Evolutionary conservation across 2,888 invertebrate genomes (phyloP).

Genomic region (Hemicrepidius hirtus): DNA sequence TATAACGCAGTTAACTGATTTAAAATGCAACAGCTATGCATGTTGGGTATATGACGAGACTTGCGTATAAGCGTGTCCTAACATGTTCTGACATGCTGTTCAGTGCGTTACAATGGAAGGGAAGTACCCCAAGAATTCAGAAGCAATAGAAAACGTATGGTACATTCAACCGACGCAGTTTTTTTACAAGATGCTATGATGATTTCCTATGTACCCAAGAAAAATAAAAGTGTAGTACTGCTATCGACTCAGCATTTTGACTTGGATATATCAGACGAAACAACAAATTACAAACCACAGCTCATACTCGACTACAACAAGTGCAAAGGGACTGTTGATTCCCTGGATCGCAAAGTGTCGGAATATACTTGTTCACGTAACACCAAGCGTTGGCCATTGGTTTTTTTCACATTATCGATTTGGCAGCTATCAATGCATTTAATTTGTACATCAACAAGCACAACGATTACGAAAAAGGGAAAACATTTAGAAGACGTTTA

Average conservation of each 20-base stretch:
- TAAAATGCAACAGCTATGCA: too few species aligned
- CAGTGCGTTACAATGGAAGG: not conserved
- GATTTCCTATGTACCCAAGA: conserved; percentile 12
- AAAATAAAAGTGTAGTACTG: conserved; percentile 22
- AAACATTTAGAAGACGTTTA: conserved; percentile 16
- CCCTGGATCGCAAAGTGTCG: not conserved
- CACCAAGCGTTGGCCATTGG: conserved; percentile 19
- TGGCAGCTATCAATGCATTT: conserved; percentile 13
- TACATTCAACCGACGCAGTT: not conserved
- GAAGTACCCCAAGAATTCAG: conserved; percentile 15
- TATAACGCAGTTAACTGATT: too few species aligned
- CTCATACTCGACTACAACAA: conserved; percentile 11
- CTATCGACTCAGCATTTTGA: conserved; percentile 16
- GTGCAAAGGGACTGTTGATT: conserved; percentile 14
- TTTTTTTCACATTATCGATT: conserved; percentile 18
- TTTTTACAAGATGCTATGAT: conserved; percentile 13
- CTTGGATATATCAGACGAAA: conserved; percentile 19
- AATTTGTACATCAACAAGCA: conserved; percentile 16
- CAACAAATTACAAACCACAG: conserved; percentile 9
- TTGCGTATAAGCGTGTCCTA: too few species aligned
- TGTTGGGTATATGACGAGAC: too few species aligned
- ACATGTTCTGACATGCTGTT: too few species aligned
- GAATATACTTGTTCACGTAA: conserved; percentile 7
- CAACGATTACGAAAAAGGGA: conserved; percentile 16
- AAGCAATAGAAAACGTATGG: conserved; percentile 3